Conservation (phyloP, 2,888 invertebrate genomes). For the Drosophila parthenogenetica region DNA sequence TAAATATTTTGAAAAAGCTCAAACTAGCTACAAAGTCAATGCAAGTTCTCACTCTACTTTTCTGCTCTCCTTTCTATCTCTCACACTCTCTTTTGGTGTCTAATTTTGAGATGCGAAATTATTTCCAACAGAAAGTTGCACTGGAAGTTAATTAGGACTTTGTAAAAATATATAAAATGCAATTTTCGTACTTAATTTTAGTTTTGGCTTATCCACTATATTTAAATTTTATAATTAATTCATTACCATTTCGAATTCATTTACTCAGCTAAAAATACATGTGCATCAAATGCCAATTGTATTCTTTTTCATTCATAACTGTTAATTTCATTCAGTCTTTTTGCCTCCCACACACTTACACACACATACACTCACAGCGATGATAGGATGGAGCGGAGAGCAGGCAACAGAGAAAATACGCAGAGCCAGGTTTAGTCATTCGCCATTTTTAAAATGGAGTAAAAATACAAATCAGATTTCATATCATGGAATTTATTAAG, state of each 20-base stretch:
- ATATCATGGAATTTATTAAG: constrained; percentile 69
- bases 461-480: constrained; percentile 23
- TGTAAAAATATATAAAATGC: neutral
- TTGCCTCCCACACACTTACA: neutral
- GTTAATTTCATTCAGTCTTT: neutral
- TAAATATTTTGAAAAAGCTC: constrained; percentile 67
- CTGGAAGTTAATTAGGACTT: neutral
- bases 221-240: too few relatives aligned
- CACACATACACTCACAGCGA: too few relatives aligned
- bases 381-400: neutral
- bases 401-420: neutral
- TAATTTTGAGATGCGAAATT: neutral
- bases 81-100: constrained; percentile 7
- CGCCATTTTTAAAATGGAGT: neutral
- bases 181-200: neutral
- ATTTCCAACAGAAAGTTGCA: neutral
- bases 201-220: too few relatives aligned
- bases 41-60: constrained; percentile 16
- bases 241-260: too few relatives aligned
- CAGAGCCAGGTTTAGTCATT: neutral
- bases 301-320: neutral
- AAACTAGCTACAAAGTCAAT: constrained; percentile 42
- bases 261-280: neutral
- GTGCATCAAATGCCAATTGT: neutral
- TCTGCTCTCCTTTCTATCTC: too few relatives aligned